Evolutionary conservation across 1,140 invertebrate species (phyloP), one percentile per base, ranked within the genome.

Genomic region (Gryon sp.): DNA sequence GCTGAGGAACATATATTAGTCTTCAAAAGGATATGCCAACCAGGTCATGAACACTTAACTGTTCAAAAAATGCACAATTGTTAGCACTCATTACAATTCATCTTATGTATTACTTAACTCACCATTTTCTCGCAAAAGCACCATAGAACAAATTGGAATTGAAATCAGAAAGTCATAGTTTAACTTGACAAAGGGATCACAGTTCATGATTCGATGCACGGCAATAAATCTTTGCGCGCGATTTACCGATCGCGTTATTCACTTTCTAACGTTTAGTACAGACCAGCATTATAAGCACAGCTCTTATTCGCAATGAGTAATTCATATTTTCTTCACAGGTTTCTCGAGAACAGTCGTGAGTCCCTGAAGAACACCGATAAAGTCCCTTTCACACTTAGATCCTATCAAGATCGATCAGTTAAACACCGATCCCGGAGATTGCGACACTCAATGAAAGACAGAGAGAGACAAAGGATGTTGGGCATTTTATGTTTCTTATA

Each of bases 341-440:
- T 46, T 38, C 30, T 6, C 12, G 38, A 14, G 46, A 38, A 46
- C 32, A n/a, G 11, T 24, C 1, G 6, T 14, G 40, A 63, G 63
- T 28, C 59, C 65, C 59, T 41, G 50, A 28, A 26, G 53, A 45
- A 46, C 52, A 57, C 28, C 34, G 41, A 32, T 45, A 63, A 28
- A 62, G 63, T 66, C 36, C 70, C 70, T 77, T 79, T 81, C 77
- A 79, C 77, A 65, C 32, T 66, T 62, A 55, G 45, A 63, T 65
- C 38, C 50, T 52, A 69, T 70, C 57, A 28, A 66, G 63, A 81
- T 75, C 63, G 66, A 65, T 77, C 55, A 32, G 22, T 16, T 16
- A 30, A 30, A 45, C 62, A 77, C 70, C 73, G 69, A 65, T 62
- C 48, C 43, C 53, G 18, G 40, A 16, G 48, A 73, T 81, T 76